phyloP scores from a whole-genome alignment of 2,113 vertebrate species.

The Halichoeres trimaculatus region DNA sequence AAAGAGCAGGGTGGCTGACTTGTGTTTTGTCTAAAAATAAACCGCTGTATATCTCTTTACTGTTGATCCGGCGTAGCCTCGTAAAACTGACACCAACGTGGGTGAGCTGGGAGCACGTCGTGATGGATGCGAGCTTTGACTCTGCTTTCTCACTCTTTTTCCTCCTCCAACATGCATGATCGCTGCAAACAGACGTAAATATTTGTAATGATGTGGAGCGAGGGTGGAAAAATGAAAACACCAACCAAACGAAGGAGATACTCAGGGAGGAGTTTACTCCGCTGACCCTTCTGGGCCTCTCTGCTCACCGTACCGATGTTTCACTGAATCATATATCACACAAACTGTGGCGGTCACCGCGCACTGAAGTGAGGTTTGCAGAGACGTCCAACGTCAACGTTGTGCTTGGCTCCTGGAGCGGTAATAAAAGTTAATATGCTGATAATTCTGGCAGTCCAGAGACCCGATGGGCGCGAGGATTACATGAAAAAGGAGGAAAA shows the following conservation, averaged over 20 bases:
- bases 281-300: neutral
- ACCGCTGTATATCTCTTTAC: slow-evolving; percentile 50
- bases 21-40: slow-evolving; percentile 81
- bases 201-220: neutral
- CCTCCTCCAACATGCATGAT: neutral
- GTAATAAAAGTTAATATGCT: slow-evolving; percentile 45
- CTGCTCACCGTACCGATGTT: slow-evolving; percentile 15
- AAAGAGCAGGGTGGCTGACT: slow-evolving; percentile 27
- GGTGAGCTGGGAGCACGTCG: slow-evolving; percentile 45
- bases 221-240: too few species aligned
- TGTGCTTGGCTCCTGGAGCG: slow-evolving; percentile 52
- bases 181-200: neutral
- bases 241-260: too few species aligned
- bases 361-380: slow-evolving; percentile 27
- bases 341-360: slow-evolving; percentile 9
- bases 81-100: slow-evolving; percentile 64
- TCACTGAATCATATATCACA: slow-evolving; percentile 28
- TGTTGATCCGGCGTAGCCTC: slow-evolving; percentile 60
- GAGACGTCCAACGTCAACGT: slow-evolving; percentile 57
- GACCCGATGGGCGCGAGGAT: slow-evolving; percentile 8
- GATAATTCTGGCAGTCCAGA: slow-evolving; percentile 55
- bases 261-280: too few species aligned
- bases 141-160: slow-evolving; percentile 10
- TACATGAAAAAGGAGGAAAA: slow-evolving; percentile 16
- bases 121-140: slow-evolving; percentile 38